These are phyloP conservation scores for Drosophila melanosoma DNA, from an alignment of 2,888 invertebrate genomes.

Conservation along the genomic window DNA sequence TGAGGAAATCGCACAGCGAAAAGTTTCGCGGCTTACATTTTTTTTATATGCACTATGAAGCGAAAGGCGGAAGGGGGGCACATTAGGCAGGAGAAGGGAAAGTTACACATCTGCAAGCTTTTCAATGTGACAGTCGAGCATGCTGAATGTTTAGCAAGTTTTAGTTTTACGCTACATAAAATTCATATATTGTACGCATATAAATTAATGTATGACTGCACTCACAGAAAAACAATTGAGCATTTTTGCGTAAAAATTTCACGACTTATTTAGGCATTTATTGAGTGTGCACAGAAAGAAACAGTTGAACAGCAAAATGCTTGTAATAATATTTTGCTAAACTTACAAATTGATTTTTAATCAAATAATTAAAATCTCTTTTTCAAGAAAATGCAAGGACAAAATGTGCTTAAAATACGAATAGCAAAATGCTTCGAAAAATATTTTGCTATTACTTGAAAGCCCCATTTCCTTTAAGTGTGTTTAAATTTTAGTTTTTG, in stretches of 20 bases:
- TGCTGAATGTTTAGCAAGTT: slow-evolving; percentile 63
- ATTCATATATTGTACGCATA: slow-evolving; percentile 50
- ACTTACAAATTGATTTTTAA: too few species aligned
- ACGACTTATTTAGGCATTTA: too few species aligned
- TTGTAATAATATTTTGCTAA: too few species aligned
- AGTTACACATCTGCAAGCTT: slow-evolving; percentile 40
- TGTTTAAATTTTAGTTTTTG: slow-evolving; percentile 8
- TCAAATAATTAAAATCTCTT: too few species aligned
- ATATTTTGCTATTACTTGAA: background rate
- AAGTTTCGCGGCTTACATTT: slow-evolving; percentile 70
- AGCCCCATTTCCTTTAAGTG: background rate
- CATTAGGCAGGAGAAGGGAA: background rate
- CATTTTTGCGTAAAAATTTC: background rate
- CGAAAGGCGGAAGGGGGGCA: background rate
- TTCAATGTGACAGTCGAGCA: slow-evolving; percentile 71
- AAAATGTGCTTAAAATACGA: background rate
- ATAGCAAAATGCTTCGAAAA: background rate
- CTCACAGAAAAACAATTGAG: background rate
- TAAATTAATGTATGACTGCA: slow-evolving; percentile 9
- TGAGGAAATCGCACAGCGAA: slow-evolving; percentile 43
- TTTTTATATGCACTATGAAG: slow-evolving; percentile 37
- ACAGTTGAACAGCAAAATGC: too few species aligned
- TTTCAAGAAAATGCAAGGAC: background rate
- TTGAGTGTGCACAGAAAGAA: background rate
- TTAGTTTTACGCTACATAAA: slow-evolving; percentile 67